Conservation (phyloP, 2,113 vertebrate species). For the Apistogramma diplotaenia region DNA sequence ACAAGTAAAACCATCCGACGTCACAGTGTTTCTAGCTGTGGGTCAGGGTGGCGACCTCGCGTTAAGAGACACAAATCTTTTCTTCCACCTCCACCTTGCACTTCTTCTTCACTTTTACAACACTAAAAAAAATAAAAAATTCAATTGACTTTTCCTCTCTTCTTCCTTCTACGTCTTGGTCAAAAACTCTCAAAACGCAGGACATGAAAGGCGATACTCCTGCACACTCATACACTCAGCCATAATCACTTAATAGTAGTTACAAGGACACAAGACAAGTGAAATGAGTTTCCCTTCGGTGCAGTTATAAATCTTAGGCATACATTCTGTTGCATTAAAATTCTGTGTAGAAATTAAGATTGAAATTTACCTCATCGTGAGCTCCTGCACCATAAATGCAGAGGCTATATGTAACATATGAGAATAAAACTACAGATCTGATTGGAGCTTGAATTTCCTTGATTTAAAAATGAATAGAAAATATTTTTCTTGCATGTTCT, state of each 20-base stretch:
- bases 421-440: conserved; percentile 1
- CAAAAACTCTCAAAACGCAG: conserved; percentile 4
- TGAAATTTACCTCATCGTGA: not conserved
- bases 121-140: not conserved
- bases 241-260: conserved; percentile 7
- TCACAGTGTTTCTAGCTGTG: conserved; percentile 7
- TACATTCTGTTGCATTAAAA: not conserved
- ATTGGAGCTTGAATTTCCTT: conserved; percentile 34
- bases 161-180: not conserved
- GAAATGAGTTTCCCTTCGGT: not conserved
- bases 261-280: conserved; percentile 37
- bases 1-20: conserved; percentile 39
- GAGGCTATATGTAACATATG: not conserved
- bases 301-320: not conserved
- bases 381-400: not conserved
- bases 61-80: conserved; percentile 26
- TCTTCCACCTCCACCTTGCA: conserved; percentile 5
- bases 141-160: conserved; percentile 20
- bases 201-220: conserved; percentile 2
- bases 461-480: conserved; percentile 52
- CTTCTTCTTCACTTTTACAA: conserved; percentile 13
- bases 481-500: conserved; percentile 28
- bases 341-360: not conserved
- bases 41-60: conserved; percentile 39
- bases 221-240: not conserved